Evolutionary conservation across 2,888 invertebrate genomes (phyloP).

Genomic region (Eumacrocentrus americanus): DNA sequence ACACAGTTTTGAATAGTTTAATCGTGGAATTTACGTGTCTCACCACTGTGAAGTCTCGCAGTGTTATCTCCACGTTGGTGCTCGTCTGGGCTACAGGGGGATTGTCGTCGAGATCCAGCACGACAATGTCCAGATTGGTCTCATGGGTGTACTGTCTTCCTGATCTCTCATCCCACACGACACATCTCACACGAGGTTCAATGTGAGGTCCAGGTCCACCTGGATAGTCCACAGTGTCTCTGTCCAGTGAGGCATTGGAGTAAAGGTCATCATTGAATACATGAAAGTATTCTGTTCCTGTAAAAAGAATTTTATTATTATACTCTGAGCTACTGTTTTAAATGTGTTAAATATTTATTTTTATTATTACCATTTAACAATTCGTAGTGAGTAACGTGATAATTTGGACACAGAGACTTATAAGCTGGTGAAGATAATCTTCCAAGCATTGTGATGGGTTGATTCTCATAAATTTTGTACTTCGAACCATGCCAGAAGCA

Average conservation of each 20-base stretch:
- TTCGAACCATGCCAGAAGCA: conserved; percentile 56
- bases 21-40: no score
- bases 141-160: conserved; percentile 52
- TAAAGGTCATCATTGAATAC: conserved; percentile 58
- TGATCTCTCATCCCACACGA: conserved; percentile 58
- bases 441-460: conserved; percentile 57
- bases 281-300: conserved; percentile 59
- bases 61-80: conserved; percentile 49
- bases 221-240: conserved; percentile 56
- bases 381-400: conserved; percentile 62
- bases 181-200: conserved; percentile 59
- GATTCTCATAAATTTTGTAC: conserved; percentile 58
- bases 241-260: conserved; percentile 60
- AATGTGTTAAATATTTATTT: no score
- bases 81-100: conserved; percentile 59
- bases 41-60: conserved; percentile 53
- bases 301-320: not conserved
- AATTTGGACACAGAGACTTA: conserved; percentile 63
- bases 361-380: conserved; percentile 61
- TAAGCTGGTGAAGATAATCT: conserved; percentile 60
- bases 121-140: conserved; percentile 59
- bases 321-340: no score
- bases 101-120: conserved; percentile 65
- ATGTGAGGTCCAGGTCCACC: conserved; percentile 57
- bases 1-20: no score